These are phyloP conservation scores for Drosophila neutralis DNA, from an alignment of 2,888 invertebrate genomes.

Conservation along the genomic window DNA sequence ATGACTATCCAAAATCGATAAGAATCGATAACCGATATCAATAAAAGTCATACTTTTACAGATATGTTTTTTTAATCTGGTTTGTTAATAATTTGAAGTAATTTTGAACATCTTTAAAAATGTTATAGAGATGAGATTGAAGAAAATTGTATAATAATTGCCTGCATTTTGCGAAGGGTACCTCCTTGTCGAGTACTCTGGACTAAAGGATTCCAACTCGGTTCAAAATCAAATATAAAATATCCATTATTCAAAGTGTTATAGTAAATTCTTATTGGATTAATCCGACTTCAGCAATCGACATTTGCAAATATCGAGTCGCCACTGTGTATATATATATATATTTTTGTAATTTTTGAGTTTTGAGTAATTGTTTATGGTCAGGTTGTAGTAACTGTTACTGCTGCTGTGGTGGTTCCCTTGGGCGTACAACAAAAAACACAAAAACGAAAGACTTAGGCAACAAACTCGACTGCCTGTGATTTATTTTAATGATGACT, in stretches of 20 bases:
- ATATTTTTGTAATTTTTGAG: conserved; percentile 38
- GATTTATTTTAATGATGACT: conserved; percentile 71
- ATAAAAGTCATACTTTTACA: not conserved
- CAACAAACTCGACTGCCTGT: conserved; percentile 66
- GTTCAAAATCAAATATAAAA: not conserved
- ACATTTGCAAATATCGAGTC: not conserved
- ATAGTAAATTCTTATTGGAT: not conserved
- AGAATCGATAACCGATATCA: not conserved
- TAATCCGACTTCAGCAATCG: not conserved
- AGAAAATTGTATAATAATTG: not conserved
- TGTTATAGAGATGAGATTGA: not conserved
- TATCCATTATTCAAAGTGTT: not conserved
- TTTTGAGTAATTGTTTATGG: conserved; percentile 70
- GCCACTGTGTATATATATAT: conserved; percentile 13
- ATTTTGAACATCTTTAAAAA: not conserved
- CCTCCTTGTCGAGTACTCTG: not conserved
- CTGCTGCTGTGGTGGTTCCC: conserved; percentile 29
- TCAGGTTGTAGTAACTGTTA: conserved; percentile 30
- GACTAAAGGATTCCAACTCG: not conserved
- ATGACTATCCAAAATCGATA: not conserved
- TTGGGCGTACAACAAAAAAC: conserved; percentile 27
- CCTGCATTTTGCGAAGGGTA: not conserved
- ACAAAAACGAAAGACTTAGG: conserved; percentile 76
- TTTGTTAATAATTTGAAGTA: not conserved
- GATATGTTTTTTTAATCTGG: not conserved